Base-by-base conservation (phyloP, 2,888 invertebrate genomes). In the Chrysodeixis includens region DNA sequence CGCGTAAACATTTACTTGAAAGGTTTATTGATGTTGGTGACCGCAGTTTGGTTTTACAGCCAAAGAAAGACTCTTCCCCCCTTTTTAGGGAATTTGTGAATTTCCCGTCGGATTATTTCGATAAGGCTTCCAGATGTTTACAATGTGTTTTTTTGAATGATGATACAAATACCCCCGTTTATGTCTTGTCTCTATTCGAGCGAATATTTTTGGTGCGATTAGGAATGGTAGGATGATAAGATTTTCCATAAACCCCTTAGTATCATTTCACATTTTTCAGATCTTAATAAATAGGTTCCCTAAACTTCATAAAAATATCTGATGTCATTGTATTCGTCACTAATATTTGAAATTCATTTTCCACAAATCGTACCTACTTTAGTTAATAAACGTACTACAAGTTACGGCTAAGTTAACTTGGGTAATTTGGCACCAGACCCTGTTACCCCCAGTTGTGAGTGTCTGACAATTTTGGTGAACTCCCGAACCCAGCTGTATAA, bases 1-100 rank as follows among this genome's bases (percentile, higher is more conserved):
- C 83, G 90, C 92, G 92, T 91, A 92, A 92, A 92, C 91, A 90
- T 92, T 93, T 87, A 88, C 92, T 91, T 86, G 92, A 90, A 90
- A 91, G 92, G 89, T 92, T 93, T 93, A 93, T 92, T 90, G 92
- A 90, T 88, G 93, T 92, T 90, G 88, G 90, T 89, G 85, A 92
- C 92, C 91, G 85, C 89, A 85, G 86, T 88, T 88, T 83, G 87
- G 88, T 88, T 89, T 88, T 88, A 88, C 86, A 85, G 69, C 85
- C 82, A 53, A 73, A 72, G 82, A 80, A 74, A 71, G 79, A 57
- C 22, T n/a, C 62, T 59, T 26, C 73, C 72, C 71, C 67, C 69
- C 76, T 71, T 61, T 86, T 82, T 76, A 74, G 62, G 66, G 71
- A 78, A 85, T 85, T 84, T 81, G 81, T 72, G 79, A 79, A 79